A percentile compares a stretch with the other conserved stretches of the same genome.
Evolutionary conservation across 2,113 vertebrate genomes (phyloP).

Genomic region (Apaloderma vittatum): DNA sequence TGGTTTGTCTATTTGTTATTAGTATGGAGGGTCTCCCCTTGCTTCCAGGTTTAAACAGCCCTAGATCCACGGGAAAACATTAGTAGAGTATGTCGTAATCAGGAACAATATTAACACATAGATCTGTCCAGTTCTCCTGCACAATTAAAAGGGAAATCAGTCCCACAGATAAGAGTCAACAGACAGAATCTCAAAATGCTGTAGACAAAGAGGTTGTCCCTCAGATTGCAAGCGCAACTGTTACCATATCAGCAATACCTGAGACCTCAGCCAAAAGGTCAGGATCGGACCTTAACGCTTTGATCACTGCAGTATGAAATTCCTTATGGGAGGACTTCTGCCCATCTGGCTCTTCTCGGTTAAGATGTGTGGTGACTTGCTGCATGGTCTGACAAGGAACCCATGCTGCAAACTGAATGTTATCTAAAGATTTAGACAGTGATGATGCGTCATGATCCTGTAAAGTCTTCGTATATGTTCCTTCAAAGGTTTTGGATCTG

Average conservation of each 20-base stretch:
- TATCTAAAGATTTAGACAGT: slow-evolving; percentile 44
- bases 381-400: slow-evolving; percentile 62
- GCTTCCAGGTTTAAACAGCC: not conserved
- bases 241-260: slow-evolving; percentile 75
- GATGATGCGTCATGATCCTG: not conserved
- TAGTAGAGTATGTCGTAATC: not conserved
- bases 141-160: slow-evolving; percentile 27
- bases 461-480: not conserved
- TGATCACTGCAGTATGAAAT: slow-evolving; percentile 84
- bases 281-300: slow-evolving; percentile 77
- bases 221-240: slow-evolving; percentile 1
- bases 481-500: slow-evolving; percentile 14
- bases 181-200: slow-evolving; percentile 16
- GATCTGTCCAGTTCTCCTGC: not conserved
- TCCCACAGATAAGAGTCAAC: not conserved
- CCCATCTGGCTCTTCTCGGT: slow-evolving; percentile 39
- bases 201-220: not conserved
- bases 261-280: slow-evolving; percentile 77
- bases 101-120: not conserved
- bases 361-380: slow-evolving; percentile 21
- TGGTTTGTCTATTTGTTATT: not conserved
- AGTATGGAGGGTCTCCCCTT: slow-evolving; percentile 9
- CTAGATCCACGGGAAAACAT: not conserved
- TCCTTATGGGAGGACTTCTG: slow-evolving; percentile 81
- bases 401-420: slow-evolving; percentile 37